Conservation (phyloP, 2,888 invertebrate genomes). For the Formica aserva region DNA sequence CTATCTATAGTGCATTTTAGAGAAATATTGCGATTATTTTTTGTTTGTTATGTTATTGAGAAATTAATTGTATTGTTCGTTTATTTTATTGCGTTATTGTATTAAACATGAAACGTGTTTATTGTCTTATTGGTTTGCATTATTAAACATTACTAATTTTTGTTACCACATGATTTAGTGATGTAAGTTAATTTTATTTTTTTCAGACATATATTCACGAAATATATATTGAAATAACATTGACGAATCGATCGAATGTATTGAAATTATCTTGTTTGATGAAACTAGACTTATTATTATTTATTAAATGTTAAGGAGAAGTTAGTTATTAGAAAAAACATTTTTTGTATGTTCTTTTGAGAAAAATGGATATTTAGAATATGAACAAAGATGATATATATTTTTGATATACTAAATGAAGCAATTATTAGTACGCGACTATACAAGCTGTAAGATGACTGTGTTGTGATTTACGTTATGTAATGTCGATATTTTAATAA, state of each 20-base stretch:
- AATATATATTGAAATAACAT: not conserved
- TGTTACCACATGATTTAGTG: not conserved
- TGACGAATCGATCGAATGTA: not conserved
- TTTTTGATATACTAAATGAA: not conserved
- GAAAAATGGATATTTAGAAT: not conserved
- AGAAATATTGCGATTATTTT: not conserved
- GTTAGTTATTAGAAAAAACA: not conserved
- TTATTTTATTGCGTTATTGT: slow-evolving; percentile 2
- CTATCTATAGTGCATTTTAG: not conserved
- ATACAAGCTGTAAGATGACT: not conserved
- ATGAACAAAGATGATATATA: not conserved
- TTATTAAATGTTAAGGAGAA: not conserved
- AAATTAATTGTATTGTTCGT: not conserved
- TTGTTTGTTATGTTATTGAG: not conserved
- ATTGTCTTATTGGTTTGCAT: not conserved
- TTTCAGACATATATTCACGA: too few relatives aligned
- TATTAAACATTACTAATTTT: not conserved
- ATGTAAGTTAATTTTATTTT: not conserved
- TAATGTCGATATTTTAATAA: slow-evolving; percentile 13
- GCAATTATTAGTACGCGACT: not conserved
- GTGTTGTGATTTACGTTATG: not conserved
- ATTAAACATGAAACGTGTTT: not conserved
- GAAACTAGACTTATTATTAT: not conserved
- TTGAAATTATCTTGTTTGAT: not conserved
- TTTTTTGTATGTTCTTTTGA: not conserved